Conservation (phyloP, 2,113 vertebrate genomes). For the Terrapene triunguis region DNA sequence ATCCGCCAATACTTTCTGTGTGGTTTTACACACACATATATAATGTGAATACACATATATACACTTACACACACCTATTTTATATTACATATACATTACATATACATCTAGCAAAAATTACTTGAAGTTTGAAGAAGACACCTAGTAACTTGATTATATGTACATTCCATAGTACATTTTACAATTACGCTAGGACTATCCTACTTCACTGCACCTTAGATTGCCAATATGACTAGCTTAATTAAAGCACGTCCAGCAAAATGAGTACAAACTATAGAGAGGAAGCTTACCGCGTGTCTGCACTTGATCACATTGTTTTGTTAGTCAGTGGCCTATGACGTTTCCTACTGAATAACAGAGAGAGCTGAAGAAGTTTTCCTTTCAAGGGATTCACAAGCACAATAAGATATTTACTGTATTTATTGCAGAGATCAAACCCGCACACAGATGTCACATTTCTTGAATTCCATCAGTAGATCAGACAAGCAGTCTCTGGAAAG, state of each 20-base stretch:
- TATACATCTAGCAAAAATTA: not conserved
- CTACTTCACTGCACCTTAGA: not conserved
- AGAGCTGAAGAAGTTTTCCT: constrained; percentile 47
- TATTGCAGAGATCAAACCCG: constrained; percentile 77
- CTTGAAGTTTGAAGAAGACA: not conserved
- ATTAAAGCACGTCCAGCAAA: not conserved
- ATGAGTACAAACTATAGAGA: not conserved
- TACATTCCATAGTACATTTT: not conserved
- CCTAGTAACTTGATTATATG: not conserved
- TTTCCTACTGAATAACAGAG: not conserved
- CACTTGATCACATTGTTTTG: not conserved
- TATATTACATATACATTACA: not conserved
- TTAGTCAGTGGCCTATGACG: not conserved
- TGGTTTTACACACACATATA: not conserved
- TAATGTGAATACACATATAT: not conserved
- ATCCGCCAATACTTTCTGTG: not conserved
- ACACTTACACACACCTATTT: not conserved
- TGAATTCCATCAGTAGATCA: constrained; percentile 84
- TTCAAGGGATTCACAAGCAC: constrained; percentile 54
- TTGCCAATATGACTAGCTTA: not conserved
- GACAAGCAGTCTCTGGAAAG: constrained; percentile 79
- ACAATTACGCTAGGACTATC: not conserved
- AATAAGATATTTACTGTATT: constrained; percentile 78
- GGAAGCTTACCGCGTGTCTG: accelerated
- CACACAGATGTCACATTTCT: constrained; percentile 81